These are phyloP conservation scores for Microtus pennsylvanicus DNA, from an alignment of 2,113 vertebrate genomes.

Conservation along the genomic window DNA sequence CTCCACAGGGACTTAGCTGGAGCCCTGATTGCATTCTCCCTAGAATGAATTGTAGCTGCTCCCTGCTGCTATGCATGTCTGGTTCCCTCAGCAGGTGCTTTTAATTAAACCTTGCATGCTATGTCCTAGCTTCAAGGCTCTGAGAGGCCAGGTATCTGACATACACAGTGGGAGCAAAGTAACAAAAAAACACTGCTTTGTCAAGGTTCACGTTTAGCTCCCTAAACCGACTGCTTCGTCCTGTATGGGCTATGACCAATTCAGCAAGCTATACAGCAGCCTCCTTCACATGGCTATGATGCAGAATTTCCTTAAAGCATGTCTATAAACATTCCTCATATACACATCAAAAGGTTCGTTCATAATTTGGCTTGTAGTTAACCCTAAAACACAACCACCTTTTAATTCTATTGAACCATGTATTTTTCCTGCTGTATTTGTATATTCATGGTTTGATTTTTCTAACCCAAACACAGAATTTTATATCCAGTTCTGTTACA, in stretches of 20 bases:
- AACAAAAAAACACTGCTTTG: conserved; percentile 12
- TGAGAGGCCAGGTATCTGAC: conserved; percentile 39
- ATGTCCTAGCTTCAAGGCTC: not conserved
- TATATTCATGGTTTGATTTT: conserved; percentile 35
- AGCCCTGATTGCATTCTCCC: conserved; percentile 14
- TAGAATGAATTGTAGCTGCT: conserved; percentile 27
- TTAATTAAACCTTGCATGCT: conserved; percentile 34
- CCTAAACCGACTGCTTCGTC: conserved; percentile 37
- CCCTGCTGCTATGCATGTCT: not conserved
- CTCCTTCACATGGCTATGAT: conserved; percentile 45
- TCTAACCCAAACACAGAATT: conserved; percentile 56
- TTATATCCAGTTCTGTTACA: conserved; percentile 57
- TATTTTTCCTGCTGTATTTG: conserved; percentile 56
- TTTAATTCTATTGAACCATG: conserved; percentile 44
- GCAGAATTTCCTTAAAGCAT: conserved; percentile 39
- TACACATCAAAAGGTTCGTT: conserved; percentile 63
- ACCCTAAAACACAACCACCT: conserved; percentile 55
- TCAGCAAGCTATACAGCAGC: conserved; percentile 12
- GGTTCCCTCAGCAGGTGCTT: conserved; percentile 25
- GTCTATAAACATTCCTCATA: conserved; percentile 45
- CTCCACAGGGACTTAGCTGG: not conserved
- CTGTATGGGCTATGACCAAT: conserved; percentile 49
- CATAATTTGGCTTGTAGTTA: conserved; percentile 58
- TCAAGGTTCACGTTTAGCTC: conserved; percentile 28
- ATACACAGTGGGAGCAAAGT: not conserved